Percentiles rank a stretch among this genome's conserved stretches.
These are phyloP conservation scores for Elanus axillaris DNA, from an alignment of 2,113 vertebrate genomes.

Conservation along the genomic window DNA sequence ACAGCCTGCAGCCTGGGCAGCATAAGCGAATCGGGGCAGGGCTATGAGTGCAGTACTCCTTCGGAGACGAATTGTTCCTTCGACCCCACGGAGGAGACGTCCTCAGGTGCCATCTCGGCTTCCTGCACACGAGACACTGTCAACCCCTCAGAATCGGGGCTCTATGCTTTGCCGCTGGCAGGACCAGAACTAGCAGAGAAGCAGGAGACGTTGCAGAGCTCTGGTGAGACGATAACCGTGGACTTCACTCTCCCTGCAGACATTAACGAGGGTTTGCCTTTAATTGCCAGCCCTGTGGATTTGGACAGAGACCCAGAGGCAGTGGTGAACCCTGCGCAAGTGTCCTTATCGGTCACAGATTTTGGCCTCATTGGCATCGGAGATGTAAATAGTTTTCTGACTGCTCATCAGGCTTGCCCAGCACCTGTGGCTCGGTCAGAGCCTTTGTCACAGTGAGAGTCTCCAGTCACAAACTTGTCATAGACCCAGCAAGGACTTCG, in stretches of 20 bases:
- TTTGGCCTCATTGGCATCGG: slow-evolving; percentile 80
- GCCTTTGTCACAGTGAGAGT: slow-evolving; percentile 81
- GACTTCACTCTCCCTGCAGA: slow-evolving; percentile 69
- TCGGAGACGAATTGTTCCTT: slow-evolving; percentile 56
- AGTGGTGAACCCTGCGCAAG: slow-evolving; percentile 66
- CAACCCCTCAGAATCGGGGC: slow-evolving; percentile 39
- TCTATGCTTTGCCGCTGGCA: slow-evolving; percentile 48
- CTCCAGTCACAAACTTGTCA: background rate
- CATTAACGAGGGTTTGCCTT: slow-evolving; percentile 62
- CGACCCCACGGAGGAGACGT: slow-evolving; percentile 17
- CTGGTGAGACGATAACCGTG: slow-evolving; percentile 61
- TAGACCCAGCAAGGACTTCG: slow-evolving; percentile 26
- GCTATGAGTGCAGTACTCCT: slow-evolving; percentile 62
- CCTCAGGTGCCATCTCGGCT: background rate
- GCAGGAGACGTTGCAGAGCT: slow-evolving; percentile 65
- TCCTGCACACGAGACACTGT: background rate
- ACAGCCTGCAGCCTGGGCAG: slow-evolving; percentile 42
- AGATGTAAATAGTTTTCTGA: slow-evolving; percentile 79
- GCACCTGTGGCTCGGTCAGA: slow-evolving; percentile 72
- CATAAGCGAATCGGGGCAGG: slow-evolving; percentile 51
- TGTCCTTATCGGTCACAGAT: slow-evolving; percentile 78
- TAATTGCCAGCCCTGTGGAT: slow-evolving; percentile 56
- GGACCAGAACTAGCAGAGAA: slow-evolving; percentile 42
- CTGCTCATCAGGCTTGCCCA: slow-evolving; percentile 66
- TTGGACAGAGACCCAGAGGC: slow-evolving; percentile 63